phyloP scores from a whole-genome alignment of 1,140 invertebrate species.

The Zaprionus gabonicus region DNA sequence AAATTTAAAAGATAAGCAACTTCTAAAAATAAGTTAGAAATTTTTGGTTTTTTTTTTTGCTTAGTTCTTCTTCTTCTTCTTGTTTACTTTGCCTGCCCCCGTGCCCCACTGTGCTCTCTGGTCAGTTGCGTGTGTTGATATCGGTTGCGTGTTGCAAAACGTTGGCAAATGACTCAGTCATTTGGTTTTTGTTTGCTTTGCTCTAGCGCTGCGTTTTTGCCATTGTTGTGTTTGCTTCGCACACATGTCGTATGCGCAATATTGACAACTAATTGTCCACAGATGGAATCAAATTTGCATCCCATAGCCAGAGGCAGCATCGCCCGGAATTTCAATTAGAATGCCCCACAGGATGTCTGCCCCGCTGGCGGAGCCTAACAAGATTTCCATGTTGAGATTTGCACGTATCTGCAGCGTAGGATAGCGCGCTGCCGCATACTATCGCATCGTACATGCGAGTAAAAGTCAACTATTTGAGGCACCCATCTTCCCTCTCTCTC shows the following conservation, averaged over 20 bases:
- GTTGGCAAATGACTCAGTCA: slow-evolving; percentile 74
- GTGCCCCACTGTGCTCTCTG: slow-evolving; percentile 35
- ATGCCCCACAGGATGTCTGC: slow-evolving; percentile 61
- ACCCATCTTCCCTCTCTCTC: slow-evolving; percentile 3
- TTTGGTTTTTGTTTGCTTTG: slow-evolving; percentile 56
- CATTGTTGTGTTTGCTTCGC: slow-evolving; percentile 33
- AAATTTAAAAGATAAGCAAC: no score
- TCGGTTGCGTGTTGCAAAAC: slow-evolving; percentile 75
- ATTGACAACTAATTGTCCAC: slow-evolving; percentile 79
- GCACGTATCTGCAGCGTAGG: slow-evolving; percentile 20
- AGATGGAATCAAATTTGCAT: slow-evolving; percentile 79
- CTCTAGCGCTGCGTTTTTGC: slow-evolving; percentile 27
- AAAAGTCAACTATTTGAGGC: slow-evolving; percentile 31
- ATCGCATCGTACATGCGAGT: slow-evolving; percentile 17
- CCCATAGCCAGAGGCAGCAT: slow-evolving; percentile 15
- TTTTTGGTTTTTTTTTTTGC: no score
- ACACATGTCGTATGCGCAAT: slow-evolving; percentile 77
- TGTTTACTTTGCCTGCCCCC: slow-evolving; percentile 11
- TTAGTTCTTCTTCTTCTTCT: no score
- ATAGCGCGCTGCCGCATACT: neutral
- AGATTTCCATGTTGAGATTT: slow-evolving; percentile 70
- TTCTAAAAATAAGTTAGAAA: no score
- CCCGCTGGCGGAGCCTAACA: slow-evolving; percentile 54
- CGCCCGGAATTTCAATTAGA: slow-evolving; percentile 73
- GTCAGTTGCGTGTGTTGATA: slow-evolving; percentile 72